phyloP scores from a whole-genome alignment of 2,113 vertebrate species.

The Podarcis cretensis region DNA sequence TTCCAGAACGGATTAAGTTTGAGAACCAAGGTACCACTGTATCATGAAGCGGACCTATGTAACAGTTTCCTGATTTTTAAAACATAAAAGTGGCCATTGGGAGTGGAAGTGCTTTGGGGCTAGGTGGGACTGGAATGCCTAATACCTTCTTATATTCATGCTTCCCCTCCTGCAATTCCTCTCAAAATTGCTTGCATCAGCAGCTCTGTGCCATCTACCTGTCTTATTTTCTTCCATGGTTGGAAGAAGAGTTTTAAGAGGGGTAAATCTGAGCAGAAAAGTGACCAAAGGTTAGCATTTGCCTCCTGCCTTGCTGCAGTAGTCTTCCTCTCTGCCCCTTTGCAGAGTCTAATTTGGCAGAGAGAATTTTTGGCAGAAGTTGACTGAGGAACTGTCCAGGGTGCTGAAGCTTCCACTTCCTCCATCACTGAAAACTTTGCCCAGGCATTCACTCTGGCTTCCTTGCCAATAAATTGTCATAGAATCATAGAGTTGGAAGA shows the following conservation, averaged over 20 bases:
- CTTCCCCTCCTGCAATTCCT: background rate
- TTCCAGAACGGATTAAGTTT: no score
- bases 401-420: background rate
- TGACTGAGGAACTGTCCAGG: background rate
- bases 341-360: background rate
- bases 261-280: background rate
- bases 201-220: no score
- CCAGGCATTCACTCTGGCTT: background rate
- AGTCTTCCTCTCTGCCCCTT: background rate
- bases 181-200: background rate
- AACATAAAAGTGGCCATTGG: background rate
- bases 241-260: background rate
- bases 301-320: background rate
- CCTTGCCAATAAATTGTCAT: no score
- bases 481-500: no score
- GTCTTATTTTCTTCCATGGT: background rate
- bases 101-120: background rate
- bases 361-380: no score
- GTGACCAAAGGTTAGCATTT: background rate
- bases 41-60: background rate
- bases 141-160: background rate
- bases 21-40: no score
- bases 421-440: background rate
- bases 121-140: background rate
- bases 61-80: background rate